Base-by-base conservation (phyloP, 2,797 vertebrate species). In the Macrochelys suwanniensis region DNA sequence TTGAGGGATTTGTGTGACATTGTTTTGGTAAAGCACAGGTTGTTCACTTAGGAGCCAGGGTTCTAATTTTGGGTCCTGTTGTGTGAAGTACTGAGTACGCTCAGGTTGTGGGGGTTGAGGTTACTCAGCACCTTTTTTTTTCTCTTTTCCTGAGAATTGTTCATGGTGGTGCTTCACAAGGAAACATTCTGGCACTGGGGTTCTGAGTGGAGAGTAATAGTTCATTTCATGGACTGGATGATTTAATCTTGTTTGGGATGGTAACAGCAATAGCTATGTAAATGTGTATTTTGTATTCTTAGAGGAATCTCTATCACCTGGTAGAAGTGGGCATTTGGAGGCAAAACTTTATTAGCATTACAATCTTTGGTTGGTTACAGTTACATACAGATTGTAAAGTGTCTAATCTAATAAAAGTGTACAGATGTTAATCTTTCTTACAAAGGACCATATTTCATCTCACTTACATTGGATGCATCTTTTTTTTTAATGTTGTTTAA, bases 11-110 rank as follows among this genome's bases (percentile, higher is more conserved):
- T 94, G 90, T 89, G 61, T 88, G 89, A 79, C 86, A 53, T 88
- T 81, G 47, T 92, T 92, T 92, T 85, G 90, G 84, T 94, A 84
- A 85, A 89, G 95, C 91, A 76, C 6, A 19, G 15, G 50, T 54
- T 91, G 90, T 49, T 80, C 85, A 93, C 82, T 56, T 90, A 81
- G 94, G 87, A 97, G 71, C 89, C 93, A 90, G 90, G 74, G 80
- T 65, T 94, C 84, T 68, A 91, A 68, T 91, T 77, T 49, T 57
- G 47, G 25, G 49, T 45, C 42, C 51, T 61, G 53, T 42, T 51
- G 54, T 76, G 59, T 37, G 25, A 28, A 0, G 5, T 89, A 78
- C 90, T 50, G 68, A 92, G 82, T 71, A 87, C 2, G 65, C 17
- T 23, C 45, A 68, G 56, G 33, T 28, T 42, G 31, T 50, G n/a